Conservation (phyloP, 1,140 invertebrate species). For the Eubasilissa regina region DNA sequence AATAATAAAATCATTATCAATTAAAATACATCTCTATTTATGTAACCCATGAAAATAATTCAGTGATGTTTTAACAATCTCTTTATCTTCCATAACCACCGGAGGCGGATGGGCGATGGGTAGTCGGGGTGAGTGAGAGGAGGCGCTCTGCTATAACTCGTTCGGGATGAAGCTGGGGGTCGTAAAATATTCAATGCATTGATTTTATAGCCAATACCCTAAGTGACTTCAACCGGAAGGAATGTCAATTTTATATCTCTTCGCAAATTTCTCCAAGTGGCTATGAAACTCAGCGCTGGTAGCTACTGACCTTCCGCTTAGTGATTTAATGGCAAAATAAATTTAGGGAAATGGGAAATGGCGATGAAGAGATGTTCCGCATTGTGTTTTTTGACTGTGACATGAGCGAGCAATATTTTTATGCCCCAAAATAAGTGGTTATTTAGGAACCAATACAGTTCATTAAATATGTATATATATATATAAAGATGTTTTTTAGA, state of each 20-base stretch:
- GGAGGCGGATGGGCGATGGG: no score
- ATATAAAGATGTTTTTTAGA: no score
- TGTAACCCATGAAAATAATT: neutral
- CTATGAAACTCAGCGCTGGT: slow-evolving; percentile 22
- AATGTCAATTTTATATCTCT: slow-evolving; percentile 52
- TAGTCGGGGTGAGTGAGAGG: neutral
- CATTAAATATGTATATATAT: no score
- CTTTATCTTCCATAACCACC: neutral
- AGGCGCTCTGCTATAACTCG: neutral
- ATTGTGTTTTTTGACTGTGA: slow-evolving; percentile 8
- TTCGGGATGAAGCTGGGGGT: slow-evolving; percentile 13
- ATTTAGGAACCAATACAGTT: no score
- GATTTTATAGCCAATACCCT: slow-evolving; percentile 56
- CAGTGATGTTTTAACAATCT: neutral
- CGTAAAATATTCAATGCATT: slow-evolving; percentile 57
- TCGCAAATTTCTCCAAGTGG: slow-evolving; percentile 36
- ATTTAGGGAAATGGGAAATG: slow-evolving; percentile 3
- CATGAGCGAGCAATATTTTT: neutral
- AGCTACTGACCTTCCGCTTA: neutral
- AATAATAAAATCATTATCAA: no score
- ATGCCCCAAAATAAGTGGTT: no score
- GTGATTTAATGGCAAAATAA: slow-evolving; percentile 27
- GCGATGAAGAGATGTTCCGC: neutral
- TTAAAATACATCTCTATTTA: neutral
- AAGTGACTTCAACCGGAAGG: slow-evolving; percentile 46